A percentile compares a stretch with the other conserved stretches of the same genome.
phyloP scores from a whole-genome alignment of 2,888 invertebrate genomes.

The Papilio protenor region DNA sequence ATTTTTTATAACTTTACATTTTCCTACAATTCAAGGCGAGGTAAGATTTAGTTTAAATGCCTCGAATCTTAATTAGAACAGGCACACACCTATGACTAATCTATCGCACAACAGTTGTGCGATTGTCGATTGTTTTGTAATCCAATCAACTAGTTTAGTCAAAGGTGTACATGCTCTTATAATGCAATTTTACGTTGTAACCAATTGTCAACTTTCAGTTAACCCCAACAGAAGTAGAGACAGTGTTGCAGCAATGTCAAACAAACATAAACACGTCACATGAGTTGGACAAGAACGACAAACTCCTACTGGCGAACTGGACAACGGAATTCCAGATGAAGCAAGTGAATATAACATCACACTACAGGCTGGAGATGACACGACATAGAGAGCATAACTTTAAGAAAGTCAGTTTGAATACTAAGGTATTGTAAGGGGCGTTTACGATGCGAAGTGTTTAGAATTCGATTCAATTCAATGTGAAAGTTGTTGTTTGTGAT shows the following conservation, averaged over 20 bases:
- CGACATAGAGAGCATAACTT: conserved; percentile 64
- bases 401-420: conserved; percentile 50
- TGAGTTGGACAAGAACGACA: conserved; percentile 55
- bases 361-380: conserved; percentile 61
- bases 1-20: conserved; percentile 6
- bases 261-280: conserved; percentile 53
- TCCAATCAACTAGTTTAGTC: no score
- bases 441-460: no score
- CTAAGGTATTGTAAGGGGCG: conserved; percentile 48
- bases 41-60: neutral
- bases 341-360: conserved; percentile 62
- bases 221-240: conserved; percentile 39
- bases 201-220: conserved; percentile 29
- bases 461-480: no score
- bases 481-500: no score
- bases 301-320: conserved; percentile 55
- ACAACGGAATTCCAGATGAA: conserved; percentile 58
- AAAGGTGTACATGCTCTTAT: neutral
- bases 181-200: neutral
- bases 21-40: conserved; percentile 13
- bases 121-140: no score
- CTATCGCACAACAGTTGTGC: no score
- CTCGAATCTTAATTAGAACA: no score
- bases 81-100: no score
- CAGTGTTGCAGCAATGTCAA: conserved; percentile 46